Conservation (phyloP, 2,797 vertebrate genomes). For the Choloepus didactylus region DNA sequence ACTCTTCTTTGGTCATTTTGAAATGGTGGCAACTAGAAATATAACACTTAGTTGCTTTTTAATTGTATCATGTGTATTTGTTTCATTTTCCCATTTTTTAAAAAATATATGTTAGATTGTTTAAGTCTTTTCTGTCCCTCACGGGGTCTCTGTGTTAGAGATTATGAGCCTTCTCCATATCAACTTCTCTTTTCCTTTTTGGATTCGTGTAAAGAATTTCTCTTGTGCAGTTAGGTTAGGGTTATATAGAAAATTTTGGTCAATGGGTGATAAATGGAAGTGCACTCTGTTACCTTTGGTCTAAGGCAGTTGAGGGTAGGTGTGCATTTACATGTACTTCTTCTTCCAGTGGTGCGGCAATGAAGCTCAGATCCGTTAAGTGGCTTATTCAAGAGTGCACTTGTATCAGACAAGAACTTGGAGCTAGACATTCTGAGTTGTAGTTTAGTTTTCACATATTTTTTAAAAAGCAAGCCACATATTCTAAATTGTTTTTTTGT, state of each 20-base stretch:
- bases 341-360: not conserved
- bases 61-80: not conserved
- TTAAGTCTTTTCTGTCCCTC: not conserved
- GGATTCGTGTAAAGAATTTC: not conserved
- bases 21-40: not conserved
- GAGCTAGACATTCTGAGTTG: not conserved
- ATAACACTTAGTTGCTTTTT: not conserved
- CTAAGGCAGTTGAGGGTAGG: not conserved
- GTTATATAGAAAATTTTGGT: not conserved
- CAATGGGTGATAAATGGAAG: not conserved
- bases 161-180: not conserved
- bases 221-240: not conserved
- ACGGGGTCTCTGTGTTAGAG: not conserved
- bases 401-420: not conserved
- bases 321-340: not conserved
- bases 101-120: not conserved
- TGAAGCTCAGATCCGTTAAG: not conserved
- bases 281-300: not conserved
- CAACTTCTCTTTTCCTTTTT: not conserved
- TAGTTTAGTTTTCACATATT: not conserved
- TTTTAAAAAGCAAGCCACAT: not conserved
- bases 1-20: not conserved
- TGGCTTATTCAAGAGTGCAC: not conserved
- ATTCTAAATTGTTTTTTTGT: conserved; percentile 52
- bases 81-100: not conserved